Base-by-base conservation (phyloP, 1,140 invertebrate species). In the Scaptomyza pallida region DNA sequence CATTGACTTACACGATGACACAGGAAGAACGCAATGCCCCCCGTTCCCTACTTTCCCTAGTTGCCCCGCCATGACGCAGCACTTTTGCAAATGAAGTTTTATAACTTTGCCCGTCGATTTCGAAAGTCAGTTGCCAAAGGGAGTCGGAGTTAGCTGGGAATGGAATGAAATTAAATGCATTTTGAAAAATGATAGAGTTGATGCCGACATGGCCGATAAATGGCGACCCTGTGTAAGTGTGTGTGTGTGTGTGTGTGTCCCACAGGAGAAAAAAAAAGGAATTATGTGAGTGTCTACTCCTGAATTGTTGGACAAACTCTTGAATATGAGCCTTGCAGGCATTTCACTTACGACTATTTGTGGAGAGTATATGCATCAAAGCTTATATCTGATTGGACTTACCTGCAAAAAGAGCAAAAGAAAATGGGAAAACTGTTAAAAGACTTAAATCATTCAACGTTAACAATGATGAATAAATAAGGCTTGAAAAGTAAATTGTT, bases 51-150 rank as follows among this genome's bases (percentile, higher is more conserved):
- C 8, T 8, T 2, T 1, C 26, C 43, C 17, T 50, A 21, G 2
- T 19, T n/a, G 55, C 52, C 68, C 77, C 73, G 72, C 54, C 63
- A 81, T 81, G 79, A 83, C 75, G 79, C 77, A 83, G 79, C 79
- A 83, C 79, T 83, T 83, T 83, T 83, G 73, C 79, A 83, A 83
- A 83, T 83, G 75, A 83, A 83, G 79, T 83, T 83, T 83, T 78
- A 78, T 67, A 83, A 83, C 79, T 83, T 83, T 78, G 64, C 70
- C 73, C 70, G 56, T 64, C 73, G 73, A 81, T 82, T 78, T 79
- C 33, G 61, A 33, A 33, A 64, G 51, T 73, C 78, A 64, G 72
- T n/a, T n/a, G 6, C 2, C 23, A 26, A 26, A 5, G 23, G 23
- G 23, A 60, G 56, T 2, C 17, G 23, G 30, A 52, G 33, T 5